These are phyloP conservation scores for Popillia japonica DNA, from an alignment of 1,140 invertebrate genomes.

Conservation along the genomic window DNA sequence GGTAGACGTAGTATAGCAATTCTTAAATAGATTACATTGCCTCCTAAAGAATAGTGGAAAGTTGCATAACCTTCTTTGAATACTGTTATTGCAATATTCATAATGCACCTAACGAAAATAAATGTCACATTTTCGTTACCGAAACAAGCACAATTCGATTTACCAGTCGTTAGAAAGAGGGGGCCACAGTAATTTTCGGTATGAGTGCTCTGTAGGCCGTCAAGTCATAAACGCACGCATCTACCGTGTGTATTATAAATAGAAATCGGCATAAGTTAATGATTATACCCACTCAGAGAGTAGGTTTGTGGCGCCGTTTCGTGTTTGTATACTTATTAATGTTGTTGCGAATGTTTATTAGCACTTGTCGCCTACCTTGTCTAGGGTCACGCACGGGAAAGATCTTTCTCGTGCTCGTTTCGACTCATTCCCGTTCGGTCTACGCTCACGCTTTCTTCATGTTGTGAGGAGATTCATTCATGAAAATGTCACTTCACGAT, in stretches of 20 bases:
- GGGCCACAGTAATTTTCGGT: slow-evolving; percentile 10
- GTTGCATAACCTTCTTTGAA: neutral
- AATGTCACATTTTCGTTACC: neutral
- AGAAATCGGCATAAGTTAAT: slow-evolving; percentile 47
- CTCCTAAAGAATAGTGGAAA: too few relatives aligned
- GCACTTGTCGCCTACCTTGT: slow-evolving; percentile 44
- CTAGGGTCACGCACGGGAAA: slow-evolving; percentile 35
- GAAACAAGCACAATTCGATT: neutral
- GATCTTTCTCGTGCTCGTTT: slow-evolving; percentile 10
- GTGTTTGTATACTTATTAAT: slow-evolving; percentile 49
- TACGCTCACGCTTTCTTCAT: neutral
- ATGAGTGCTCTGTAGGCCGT: slow-evolving; percentile 41
- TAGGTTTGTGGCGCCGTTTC: slow-evolving; percentile 48
- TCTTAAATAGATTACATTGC: too few relatives aligned
- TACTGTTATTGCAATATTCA: neutral
- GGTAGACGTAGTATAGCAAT: too few relatives aligned
- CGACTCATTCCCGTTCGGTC: neutral
- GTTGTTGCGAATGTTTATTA: slow-evolving; percentile 48
- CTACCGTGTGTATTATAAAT: slow-evolving; percentile 42
- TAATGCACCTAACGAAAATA: neutral
- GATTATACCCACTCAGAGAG: slow-evolving; percentile 47
- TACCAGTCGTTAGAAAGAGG: neutral
- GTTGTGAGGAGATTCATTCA: slow-evolving; percentile 15
- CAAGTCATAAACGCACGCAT: slow-evolving; percentile 43
- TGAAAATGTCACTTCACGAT: slow-evolving; percentile 7